Evolutionary conservation across 1,140 invertebrate species (phyloP), one percentile per base, ranked within the genome.

Genomic region (Melanaphis sacchari): DNA sequence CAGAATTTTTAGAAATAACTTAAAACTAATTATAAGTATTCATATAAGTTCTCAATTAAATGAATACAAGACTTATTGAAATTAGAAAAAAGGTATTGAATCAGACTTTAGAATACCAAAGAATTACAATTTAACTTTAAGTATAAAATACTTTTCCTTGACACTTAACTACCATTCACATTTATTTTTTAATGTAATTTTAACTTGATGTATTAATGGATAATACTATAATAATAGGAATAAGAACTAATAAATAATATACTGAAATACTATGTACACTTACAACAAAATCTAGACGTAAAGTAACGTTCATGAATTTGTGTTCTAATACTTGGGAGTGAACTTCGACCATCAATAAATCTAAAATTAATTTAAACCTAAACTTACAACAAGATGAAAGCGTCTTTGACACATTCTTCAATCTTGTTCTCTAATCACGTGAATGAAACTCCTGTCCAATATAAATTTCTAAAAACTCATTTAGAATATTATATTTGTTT

Each of bases 231-330:
- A 31, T 43, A 21, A 41, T 43, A 8, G 5, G 26, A 6, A 2
- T 15, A 22, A 11, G 9, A 88, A 88, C 18, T 88, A 36, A 36
- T 26, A 85, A 22, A 52, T 52, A 43, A n/a, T 52, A 26, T 36
- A 88, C 38, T 66, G 43, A 41, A n/a, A 22, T 43, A 54, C 1
- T 66, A 66, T 90, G 38, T 90, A 90, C 89, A 90, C 54, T 90
- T 90, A 90, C 89, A 90, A 90, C 89, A 90, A 90, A 90, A 90
- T 41, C 54, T 40, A 40, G 54, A 90, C 38, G 24, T 90, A n/a
- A 66, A 41, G 0, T 66, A 41, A 66, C 89, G 54, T 66, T 90
- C 31, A 66, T 90, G 52, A 66, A 90, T 66, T 90, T 66, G 89
- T 90, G 2, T 66, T 90, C 89, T 90, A 90, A 66, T 90, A 2